Evolutionary conservation across 2,113 vertebrate genomes (phyloP).

Genomic region (Pungitius pungitius): DNA sequence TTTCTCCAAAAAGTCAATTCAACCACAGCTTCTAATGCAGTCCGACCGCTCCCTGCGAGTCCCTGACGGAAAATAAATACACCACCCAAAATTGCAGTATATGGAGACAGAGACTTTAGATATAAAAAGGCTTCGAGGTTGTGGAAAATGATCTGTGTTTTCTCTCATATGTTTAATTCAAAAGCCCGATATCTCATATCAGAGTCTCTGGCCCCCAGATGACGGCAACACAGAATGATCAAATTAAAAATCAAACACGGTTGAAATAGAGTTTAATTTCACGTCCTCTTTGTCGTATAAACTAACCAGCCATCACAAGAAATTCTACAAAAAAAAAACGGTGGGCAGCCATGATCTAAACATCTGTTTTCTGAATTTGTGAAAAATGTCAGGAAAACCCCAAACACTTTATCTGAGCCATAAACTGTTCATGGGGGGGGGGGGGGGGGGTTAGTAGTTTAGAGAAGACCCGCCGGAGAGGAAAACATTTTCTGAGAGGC

Average conservation of each 20-base stretch:
- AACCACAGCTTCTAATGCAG: not conserved
- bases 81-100: not conserved
- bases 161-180: not conserved
- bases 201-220: not conserved
- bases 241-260: not conserved
- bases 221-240: not conserved
- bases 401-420: not conserved
- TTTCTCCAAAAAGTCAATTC: not conserved
- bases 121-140: not conserved
- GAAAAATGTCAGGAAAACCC: not conserved
- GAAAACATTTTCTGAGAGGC: conserved; percentile 26
- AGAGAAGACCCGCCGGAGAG: conserved; percentile 17
- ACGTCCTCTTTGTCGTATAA: conserved; percentile 8
- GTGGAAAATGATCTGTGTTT: not conserved
- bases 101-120: not conserved
- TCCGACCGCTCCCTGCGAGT: conserved; percentile 14
- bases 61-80: conserved; percentile 21
- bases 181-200: not conserved
- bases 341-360: not conserved
- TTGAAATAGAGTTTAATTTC: not conserved
- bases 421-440: conserved; percentile 27
- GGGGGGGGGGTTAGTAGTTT: conserved; percentile 41
- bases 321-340: not conserved
- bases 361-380: not conserved
- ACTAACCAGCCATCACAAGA: not conserved